A percentile compares a stretch with the other conserved stretches of the same genome.
Evolutionary conservation across 1,140 invertebrate genomes (phyloP).

Genomic region (roundworm (Caenorhabditis elegans)): WBcel235 BX284606.5:16927001-16927500

Average conservation of each 20-base stretch:
- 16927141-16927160: background rate
- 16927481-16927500: background rate
- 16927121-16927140: background rate
- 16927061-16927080: background rate
- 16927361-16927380: background rate
- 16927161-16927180: background rate
- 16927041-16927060: no score
- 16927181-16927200: background rate
- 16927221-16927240: no score
- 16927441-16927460: background rate
- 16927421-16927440: background rate
- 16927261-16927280: no score
- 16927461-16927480: background rate
- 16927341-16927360: background rate
- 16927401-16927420: background rate
- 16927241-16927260: no score
- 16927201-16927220: background rate
- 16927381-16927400: background rate
- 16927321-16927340: background rate
- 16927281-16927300: no score
- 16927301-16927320: background rate
- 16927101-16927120: background rate
- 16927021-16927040: no score
- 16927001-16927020: no score
- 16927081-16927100: background rate